phyloP scores from a whole-genome alignment of 2,797 vertebrate genomes.

The Chrysocyon brachyurus region DNA sequence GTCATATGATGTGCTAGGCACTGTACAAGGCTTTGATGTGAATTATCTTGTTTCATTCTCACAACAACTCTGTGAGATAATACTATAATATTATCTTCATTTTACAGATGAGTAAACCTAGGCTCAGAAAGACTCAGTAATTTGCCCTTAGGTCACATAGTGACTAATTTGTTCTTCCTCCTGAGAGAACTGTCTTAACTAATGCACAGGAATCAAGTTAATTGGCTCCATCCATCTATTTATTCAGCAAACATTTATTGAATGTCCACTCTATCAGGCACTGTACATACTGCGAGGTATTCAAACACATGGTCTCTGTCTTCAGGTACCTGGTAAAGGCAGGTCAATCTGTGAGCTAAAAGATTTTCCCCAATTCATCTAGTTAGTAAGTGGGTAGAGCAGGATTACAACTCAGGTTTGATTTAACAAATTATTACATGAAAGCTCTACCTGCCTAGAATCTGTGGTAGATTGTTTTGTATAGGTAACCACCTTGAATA shows the following conservation, averaged over 20 bases:
- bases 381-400: background rate
- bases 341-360: conserved; percentile 17
- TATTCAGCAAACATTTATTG: conserved; percentile 45
- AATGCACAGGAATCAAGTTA: conserved; percentile 14
- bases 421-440: conserved; percentile 9
- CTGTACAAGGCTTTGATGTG: background rate
- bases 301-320: conserved; percentile 1
- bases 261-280: background rate
- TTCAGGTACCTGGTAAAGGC: background rate
- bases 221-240: conserved; percentile 13
- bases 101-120: conserved; percentile 52
- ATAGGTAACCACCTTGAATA: background rate
- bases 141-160: conserved; percentile 3
- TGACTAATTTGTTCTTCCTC: conserved; percentile 43
- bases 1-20: background rate
- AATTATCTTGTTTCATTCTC: conserved; percentile 35
- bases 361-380: background rate
- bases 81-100: conserved; percentile 3
- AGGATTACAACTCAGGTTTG: conserved; percentile 13
- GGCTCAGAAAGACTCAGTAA: background rate
- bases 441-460: background rate
- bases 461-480: background rate
- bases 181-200: conserved; percentile 36
- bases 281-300: background rate
- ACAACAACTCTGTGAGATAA: conserved; percentile 8